Conservation (phyloP, 2,113 vertebrate species). For the Lamprologus sp. region DNA sequence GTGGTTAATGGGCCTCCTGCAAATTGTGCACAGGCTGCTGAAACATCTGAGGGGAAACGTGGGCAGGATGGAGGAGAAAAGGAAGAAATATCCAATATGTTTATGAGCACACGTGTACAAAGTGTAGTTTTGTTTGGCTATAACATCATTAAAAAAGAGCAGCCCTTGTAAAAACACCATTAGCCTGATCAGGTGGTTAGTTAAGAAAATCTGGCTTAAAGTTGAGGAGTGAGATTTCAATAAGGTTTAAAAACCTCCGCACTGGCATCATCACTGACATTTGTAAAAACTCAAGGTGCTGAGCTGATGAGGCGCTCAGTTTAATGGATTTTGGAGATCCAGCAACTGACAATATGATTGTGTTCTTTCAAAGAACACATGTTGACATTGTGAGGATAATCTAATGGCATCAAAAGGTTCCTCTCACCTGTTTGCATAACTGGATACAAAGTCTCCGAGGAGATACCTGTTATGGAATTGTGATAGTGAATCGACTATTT, state of each 20-base stretch:
- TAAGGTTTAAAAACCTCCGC: background rate
- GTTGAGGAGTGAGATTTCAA: background rate
- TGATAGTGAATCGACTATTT: background rate
- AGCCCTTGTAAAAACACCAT: background rate
- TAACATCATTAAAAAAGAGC: background rate
- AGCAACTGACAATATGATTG: background rate
- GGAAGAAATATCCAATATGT: background rate
- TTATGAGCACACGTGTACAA: background rate
- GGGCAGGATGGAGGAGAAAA: background rate
- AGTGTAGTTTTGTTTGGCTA: background rate
- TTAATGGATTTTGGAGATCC: background rate
- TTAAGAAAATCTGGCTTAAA: background rate
- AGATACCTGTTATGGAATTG: background rate
- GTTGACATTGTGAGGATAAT: background rate
- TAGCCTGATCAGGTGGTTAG: background rate
- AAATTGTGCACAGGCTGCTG: background rate
- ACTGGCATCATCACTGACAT: background rate
- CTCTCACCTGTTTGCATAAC: background rate
- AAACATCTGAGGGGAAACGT: accelerated
- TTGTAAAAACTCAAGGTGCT: background rate
- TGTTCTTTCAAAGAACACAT: background rate
- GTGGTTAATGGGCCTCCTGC: background rate
- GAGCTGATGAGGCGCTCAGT: background rate
- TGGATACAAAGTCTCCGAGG: background rate
- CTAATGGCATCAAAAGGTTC: background rate